phyloP scores from a whole-genome alignment of 2,113 vertebrate genomes.

The Pavo muticus region DNA sequence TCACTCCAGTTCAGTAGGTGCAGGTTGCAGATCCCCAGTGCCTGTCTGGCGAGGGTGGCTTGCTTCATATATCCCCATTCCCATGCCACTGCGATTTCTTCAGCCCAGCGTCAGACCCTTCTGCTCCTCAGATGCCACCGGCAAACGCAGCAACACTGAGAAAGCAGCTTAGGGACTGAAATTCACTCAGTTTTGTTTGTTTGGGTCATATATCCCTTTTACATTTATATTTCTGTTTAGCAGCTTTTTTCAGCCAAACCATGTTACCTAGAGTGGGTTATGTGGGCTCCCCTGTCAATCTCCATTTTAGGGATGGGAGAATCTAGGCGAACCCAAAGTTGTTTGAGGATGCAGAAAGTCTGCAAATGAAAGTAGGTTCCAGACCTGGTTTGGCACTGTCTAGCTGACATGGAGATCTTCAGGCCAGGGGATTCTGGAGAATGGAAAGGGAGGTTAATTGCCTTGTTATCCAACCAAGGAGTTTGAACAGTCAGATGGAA shows the following conservation, averaged over 20 bases:
- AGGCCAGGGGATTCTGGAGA: not conserved
- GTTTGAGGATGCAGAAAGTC: not conserved
- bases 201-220: not conserved
- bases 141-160: not conserved
- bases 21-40: rapidly evolving
- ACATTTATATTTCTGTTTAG: not conserved
- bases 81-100: not conserved
- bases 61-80: rapidly evolving
- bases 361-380: not conserved
- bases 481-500: not conserved
- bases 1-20: rapidly evolving
- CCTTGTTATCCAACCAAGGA: not conserved
- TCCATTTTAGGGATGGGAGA: not conserved
- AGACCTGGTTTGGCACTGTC: not conserved
- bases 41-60: not conserved
- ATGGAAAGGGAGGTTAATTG: not conserved
- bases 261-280: not conserved
- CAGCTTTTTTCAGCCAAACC: not conserved
- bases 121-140: not conserved
- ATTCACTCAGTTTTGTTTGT: not conserved
- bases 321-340: not conserved
- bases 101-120: not conserved
- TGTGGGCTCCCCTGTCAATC: not conserved
- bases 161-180: not conserved
- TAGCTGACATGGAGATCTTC: not conserved